Base-by-base conservation (phyloP, 2,797 vertebrate genomes). In the Epinephelus awoara region DNA sequence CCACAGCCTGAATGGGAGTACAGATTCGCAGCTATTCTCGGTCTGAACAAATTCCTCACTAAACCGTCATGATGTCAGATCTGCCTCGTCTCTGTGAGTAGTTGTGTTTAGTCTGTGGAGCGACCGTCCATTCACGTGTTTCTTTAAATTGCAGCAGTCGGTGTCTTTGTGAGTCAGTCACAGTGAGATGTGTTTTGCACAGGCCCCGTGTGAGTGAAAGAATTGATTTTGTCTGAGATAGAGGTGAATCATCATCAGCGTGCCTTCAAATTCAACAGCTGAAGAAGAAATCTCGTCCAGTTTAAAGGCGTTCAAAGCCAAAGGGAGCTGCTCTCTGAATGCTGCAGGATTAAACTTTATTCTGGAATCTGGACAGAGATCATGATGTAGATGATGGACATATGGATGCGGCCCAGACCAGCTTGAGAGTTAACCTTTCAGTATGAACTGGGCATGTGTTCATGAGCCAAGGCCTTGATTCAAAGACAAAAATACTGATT, bases 341-440 rank as follows among this genome's bases (percentile, higher is more conserved):
- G 27, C 8, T 47, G 29, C 5, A 17, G 5, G 13, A 58, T 56
- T 21, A 17, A 5, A 71, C 79, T 62, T 58, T 27, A 38, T 46
- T 27, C 47, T 64, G 51, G 49, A 72, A 72, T 58, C 46, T 76
- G 23, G 49, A 72, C 73, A 55, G 47, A 52, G 44, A 78, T 68
- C 17, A n/a, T 11, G 9, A 56, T 55, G 13, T 27, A 52, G 44
- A 62, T 29, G 18, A 70, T 58, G 9, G 54, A 64, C 57, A 78
- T 84, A 58, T 77, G 62, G 75, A 51, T 64, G 46, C 12, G 14
- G 3, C 59, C 52, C 42, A 9, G 23, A 72, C 49, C 57, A 78
- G 49, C 62, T 75, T 70, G 56, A 65, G 56, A 21, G 25, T 71
- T 65, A 70, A 63, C 59, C 46, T 81, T 52, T 71, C 44, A 62